Conservation (phyloP, 1,140 invertebrate species). For the Brachionus angularis region DNA sequence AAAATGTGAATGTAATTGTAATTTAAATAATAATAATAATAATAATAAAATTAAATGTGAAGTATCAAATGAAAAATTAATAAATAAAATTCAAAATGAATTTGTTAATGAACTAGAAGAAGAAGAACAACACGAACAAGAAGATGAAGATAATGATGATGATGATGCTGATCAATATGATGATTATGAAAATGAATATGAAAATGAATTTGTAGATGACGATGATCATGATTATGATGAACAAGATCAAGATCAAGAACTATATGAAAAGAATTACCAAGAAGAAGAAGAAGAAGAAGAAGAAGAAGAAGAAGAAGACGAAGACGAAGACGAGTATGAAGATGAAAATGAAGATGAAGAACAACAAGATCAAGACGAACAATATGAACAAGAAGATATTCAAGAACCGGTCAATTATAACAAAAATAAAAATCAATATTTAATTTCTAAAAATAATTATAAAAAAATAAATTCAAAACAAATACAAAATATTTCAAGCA, state of each 20-base stretch:
- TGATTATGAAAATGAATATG: not conserved
- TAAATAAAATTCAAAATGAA: not conserved
- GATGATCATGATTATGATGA: not conserved
- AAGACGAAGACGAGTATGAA: not conserved
- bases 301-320: not conserved
- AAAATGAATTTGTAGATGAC: not conserved
- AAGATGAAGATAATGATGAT: constrained; percentile 5
- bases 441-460: not conserved
- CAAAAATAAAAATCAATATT: not conserved
- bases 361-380: not conserved
- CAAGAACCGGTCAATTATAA: not conserved
- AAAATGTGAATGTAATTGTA: too few species aligned
- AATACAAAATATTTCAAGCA: too few species aligned
- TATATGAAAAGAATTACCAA: not conserved
- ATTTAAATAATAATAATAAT: too few species aligned
- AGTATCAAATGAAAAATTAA: too few species aligned
- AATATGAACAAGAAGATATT: not conserved
- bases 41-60: too few species aligned
- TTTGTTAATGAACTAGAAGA: not conserved
- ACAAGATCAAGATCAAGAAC: not conserved
- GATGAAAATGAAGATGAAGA: not conserved
- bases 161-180: not conserved
- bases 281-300: not conserved
- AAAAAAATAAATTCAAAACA: constrained; percentile 4
- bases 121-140: not conserved